phyloP scores from a whole-genome alignment of 2,113 vertebrate species.

The Genyomyrus donnyi region DNA sequence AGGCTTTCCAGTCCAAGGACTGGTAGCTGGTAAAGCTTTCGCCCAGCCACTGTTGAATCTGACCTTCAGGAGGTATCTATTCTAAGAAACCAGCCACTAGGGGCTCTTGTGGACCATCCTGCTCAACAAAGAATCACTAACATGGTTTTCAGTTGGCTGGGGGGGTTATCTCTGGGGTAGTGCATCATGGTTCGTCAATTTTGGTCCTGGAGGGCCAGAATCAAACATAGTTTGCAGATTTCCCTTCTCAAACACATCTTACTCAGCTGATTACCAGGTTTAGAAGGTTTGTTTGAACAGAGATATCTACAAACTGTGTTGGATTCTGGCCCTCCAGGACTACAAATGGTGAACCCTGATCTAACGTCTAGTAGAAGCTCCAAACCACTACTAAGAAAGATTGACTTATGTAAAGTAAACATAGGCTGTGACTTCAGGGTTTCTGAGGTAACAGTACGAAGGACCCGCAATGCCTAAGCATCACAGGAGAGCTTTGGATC shows the following conservation, averaged over 20 bases:
- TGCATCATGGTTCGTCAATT: neutral
- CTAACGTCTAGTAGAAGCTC: neutral
- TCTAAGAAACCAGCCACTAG: neutral
- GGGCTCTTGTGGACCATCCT: neutral
- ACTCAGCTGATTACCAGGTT: neutral
- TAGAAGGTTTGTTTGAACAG: neutral
- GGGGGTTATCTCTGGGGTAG: neutral
- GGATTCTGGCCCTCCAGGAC: neutral
- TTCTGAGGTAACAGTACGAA: neutral
- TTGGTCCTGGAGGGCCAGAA: neutral
- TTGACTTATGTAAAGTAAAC: neutral
- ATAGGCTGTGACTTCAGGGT: neutral
- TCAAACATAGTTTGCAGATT: neutral
- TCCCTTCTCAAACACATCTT: neutral
- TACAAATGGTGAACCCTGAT: neutral
- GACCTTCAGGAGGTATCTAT: neutral
- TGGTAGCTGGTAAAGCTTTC: neutral
- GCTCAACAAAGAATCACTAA: neutral
- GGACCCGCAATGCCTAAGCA: neutral
- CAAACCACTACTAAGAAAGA: neutral
- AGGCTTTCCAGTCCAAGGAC: neutral
- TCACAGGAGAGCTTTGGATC: neutral
- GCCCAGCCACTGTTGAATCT: neutral
- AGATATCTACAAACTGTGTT: neutral
- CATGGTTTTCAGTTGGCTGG: neutral